Evolutionary conservation across 2,113 vertebrate species (phyloP).

Genomic region (Vulpes lagopus): DNA sequence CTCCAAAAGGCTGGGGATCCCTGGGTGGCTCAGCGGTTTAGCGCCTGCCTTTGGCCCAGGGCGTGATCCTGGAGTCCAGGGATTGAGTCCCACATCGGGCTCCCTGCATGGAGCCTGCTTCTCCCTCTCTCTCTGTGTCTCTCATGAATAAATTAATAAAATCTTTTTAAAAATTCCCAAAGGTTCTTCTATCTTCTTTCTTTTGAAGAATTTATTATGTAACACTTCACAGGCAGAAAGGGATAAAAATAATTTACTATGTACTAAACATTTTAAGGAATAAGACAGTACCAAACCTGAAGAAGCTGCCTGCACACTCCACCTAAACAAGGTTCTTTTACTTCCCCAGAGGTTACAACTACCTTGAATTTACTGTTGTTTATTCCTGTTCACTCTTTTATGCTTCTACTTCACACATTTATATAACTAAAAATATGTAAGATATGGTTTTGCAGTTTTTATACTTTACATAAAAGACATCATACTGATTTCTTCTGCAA

Average conservation of each 20-base stretch:
- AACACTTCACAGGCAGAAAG: conserved; percentile 1
- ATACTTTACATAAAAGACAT: neutral
- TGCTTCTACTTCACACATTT: neutral
- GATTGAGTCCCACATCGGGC: too few species aligned
- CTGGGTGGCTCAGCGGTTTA: too few species aligned
- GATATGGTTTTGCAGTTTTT: neutral
- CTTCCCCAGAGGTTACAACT: neutral
- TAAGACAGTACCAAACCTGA: neutral
- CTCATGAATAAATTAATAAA: too few species aligned
- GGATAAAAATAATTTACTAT: neutral
- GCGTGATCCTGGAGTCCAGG: too few species aligned
- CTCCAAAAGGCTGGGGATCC: neutral
- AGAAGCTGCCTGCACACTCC: neutral
- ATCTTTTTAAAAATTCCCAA: neutral
- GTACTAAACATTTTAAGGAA: neutral
- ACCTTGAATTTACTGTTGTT: neutral
- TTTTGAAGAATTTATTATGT: neutral
- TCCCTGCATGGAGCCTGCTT: too few species aligned
- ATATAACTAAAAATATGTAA: neutral
- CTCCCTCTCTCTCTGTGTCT: too few species aligned
- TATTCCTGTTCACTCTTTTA: neutral
- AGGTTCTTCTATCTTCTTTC: neutral
- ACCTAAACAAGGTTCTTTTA: neutral
- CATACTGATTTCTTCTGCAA: neutral
- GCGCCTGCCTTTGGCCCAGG: too few species aligned